Evolutionary conservation across 1,140 invertebrate genomes (phyloP), one percentile per base, ranked within the genome.

Genomic region (Drosophila kepulauana): DNA sequence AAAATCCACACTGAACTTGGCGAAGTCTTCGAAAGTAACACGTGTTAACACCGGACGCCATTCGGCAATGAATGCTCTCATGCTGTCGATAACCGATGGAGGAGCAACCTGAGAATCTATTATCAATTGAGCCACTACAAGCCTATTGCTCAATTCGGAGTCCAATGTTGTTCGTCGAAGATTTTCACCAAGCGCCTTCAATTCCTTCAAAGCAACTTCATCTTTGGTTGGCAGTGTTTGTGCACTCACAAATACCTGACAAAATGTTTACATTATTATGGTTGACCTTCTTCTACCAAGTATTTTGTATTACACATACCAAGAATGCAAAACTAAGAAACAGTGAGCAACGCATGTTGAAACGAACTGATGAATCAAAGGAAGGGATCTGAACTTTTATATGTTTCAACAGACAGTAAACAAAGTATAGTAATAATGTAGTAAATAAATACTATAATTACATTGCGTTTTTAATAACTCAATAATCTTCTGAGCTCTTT

Each of bases 1-100:
- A 8, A 63, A 63, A 1, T 63, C 30, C 10, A 51, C 45, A 35
- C 46, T 63, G 8, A 63, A 63, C 48, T 49, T 54, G 1, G 10
- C 33, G 2, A 35, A 25, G 51, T 49, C 46, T 2, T 54, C 51
- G n/a, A 35, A 28, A 35, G n/a, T 35, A 1, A 54, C 51, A 16
- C 28, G 51, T 7, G 51, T 2, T 1, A 54, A 7, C 1, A 54
- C n/a, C 5, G 59, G 46, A 51, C 30, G 5, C 59, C 59, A 63
- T 1, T 35, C 10, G 13, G 5, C 11, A 30, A 28, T 15, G 20
- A 64, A 64, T n/a, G 20, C 16, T 25, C 38, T 6, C 49, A 64
- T 52, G 3, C 13, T 1, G 2, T 43, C 25, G 10, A 64, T 52
- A 7, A 54, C n/a, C 0, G 35, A 54, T 13, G 13, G 20, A 3